These are phyloP conservation scores for Acleris holmiana DNA, from an alignment of 2,888 invertebrate genomes.

Conservation along the genomic window DNA sequence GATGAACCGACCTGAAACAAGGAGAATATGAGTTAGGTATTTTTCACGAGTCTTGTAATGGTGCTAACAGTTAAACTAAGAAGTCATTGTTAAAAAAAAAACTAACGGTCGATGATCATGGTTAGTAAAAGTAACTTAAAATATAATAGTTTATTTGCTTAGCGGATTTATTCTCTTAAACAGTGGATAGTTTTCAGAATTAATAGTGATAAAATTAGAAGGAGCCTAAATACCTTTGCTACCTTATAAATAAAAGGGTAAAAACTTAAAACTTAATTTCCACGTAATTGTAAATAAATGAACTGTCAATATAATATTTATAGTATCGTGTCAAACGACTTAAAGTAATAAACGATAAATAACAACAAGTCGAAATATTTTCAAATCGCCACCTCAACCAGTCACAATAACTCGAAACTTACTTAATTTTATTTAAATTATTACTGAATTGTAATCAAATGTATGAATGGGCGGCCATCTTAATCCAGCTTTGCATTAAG, in stretches of 20 bases:
- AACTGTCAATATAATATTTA: constrained; percentile 16
- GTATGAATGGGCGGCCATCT: constrained; percentile 22
- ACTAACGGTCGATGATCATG: too few species aligned
- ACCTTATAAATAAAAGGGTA: too few species aligned
- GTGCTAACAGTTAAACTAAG: not conserved
- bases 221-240: too few species aligned
- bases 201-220: too few species aligned
- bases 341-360: constrained; percentile 20
- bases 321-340: constrained; percentile 10
- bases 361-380: constrained; percentile 53
- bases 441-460: constrained; percentile 27
- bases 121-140: too few species aligned
- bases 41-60: too few species aligned
- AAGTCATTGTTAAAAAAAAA: not conserved
- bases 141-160: too few species aligned
- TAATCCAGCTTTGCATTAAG: constrained; percentile 37
- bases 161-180: too few species aligned
- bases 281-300: not conserved
- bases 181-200: too few species aligned
- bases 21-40: constrained; percentile 1
- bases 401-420: constrained; percentile 44
- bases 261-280: not conserved
- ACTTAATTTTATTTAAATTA: constrained; percentile 36
- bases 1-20: constrained; percentile 88
- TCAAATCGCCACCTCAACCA: constrained; percentile 61